Base-by-base conservation (phyloP, 2,113 vertebrate genomes). In the Xyliphius kryptos region DNA sequence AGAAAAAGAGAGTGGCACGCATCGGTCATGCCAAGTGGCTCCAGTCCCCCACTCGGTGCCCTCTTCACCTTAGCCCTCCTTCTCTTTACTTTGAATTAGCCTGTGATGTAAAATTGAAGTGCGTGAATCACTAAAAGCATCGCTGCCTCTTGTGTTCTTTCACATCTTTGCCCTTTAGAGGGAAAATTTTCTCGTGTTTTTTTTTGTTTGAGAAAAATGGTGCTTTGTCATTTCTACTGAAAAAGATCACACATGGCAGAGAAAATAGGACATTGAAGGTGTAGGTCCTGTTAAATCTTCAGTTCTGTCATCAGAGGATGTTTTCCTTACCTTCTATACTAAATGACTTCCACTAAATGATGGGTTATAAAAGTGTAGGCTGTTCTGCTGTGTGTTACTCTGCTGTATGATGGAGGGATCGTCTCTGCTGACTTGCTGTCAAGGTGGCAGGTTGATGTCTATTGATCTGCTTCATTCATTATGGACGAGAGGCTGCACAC, bases 381-480 rank as follows among this genome's bases (percentile, higher is more conserved):
- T 15, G 3, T 15, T 21, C 15, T 40, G 11, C 19, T 32, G 6
- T 5, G 15, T 17, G 40, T 38, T n/a, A 51, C 46, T 63, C 16
- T 37, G 26, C 47, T 11, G 9, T 41, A 14, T 65, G 56, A 54
- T 43, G 41, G 32, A 60, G n/a, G 21, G 19, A 61, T 47, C 48
- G 20, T 54, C 32, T 70, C 11, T 32, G 49, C 56, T 64, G 67
- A 50, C 22, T 63, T 26, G 38, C 53, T 59, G 10, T 69, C 55
- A 54, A 64, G 55, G 60, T 74, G 68, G 44, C 46, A 66, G 68
- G 49, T 61, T 74, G 72, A 62, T 69, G 54, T 63, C 67, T 70
- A 74, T 67, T 68, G 67, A 74, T 67, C 60, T 59, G 51, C 55
- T 66, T 74, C 46, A 64, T 70, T 74, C 61, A 70, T 56, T 70